Conservation (phyloP, 2,113 vertebrate species). For the Calypte anna region DNA sequence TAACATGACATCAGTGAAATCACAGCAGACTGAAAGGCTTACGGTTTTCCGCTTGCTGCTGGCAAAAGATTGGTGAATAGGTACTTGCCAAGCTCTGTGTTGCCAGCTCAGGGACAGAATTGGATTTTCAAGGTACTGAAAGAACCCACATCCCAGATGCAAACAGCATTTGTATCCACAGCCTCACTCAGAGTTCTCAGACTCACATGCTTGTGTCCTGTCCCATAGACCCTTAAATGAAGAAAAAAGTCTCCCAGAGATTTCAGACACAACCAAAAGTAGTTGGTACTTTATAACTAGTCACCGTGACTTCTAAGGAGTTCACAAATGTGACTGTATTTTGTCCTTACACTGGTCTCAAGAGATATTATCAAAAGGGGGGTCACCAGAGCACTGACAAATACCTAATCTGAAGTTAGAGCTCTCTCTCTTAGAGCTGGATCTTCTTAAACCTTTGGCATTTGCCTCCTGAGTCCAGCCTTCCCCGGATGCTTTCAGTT, state of each 20-base stretch:
- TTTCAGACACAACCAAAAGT: neutral
- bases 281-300: neutral
- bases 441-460: neutral
- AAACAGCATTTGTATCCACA: neutral
- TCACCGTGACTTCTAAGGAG: neutral
- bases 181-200: neutral
- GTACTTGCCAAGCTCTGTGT: neutral
- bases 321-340: neutral
- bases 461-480: neutral
- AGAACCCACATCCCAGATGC: neutral
- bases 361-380: neutral
- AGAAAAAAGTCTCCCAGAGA: neutral
- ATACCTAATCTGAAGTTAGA: neutral
- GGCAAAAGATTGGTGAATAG: neutral
- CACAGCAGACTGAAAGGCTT: neutral
- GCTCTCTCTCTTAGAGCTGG: neutral
- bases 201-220: neutral
- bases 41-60: neutral
- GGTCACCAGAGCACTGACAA: neutral
- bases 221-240: neutral
- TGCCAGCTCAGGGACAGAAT: neutral
- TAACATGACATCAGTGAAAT: conserved; percentile 36
- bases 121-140: neutral
- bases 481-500: neutral
- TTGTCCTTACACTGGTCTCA: neutral